These are phyloP conservation scores for Cyclura pinguis DNA, from an alignment of 2,797 vertebrate species.

Conservation along the genomic window DNA sequence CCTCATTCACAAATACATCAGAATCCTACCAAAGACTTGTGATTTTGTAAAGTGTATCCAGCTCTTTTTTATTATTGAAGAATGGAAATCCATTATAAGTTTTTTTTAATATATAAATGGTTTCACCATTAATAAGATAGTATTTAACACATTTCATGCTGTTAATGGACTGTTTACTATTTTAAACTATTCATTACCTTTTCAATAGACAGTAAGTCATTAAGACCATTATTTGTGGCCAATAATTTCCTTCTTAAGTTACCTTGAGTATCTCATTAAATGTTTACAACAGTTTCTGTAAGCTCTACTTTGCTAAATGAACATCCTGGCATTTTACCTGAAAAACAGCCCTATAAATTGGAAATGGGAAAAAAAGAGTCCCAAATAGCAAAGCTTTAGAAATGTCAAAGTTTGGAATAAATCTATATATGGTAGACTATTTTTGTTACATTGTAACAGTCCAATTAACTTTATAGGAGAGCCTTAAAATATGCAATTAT, in stretches of 20 bases:
- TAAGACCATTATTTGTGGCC: conserved; percentile 15
- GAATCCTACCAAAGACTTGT: conserved; percentile 5
- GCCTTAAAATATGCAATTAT: not conserved
- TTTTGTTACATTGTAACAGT: conserved; percentile 14
- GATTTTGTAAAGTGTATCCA: not conserved
- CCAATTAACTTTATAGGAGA: conserved; percentile 29
- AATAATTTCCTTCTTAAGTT: not conserved
- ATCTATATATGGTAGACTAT: not conserved
- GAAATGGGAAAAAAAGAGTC: conserved; percentile 1
- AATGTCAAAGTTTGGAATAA: not conserved
- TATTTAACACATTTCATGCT: conserved; percentile 25
- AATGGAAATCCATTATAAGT: conserved; percentile 18
- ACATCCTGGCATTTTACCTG: not conserved
- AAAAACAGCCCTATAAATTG: not conserved
- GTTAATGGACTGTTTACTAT: conserved; percentile 29
- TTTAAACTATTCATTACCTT: conserved; percentile 34
- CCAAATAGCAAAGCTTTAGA: not conserved
- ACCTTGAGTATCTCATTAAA: conserved; percentile 37
- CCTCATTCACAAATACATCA: not conserved
- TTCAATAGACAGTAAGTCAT: conserved; percentile 18
- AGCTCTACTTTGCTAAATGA: conserved; percentile 33
- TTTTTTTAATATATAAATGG: not conserved
- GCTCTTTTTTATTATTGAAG: conserved; percentile 12
- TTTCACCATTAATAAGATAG: conserved; percentile 14
- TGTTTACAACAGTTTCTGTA: conserved; percentile 2